Evolutionary conservation across 2,888 invertebrate genomes (phyloP), one percentile per base, ranked within the genome.

Genomic region (Hirtodrosophila confusa): DNA sequence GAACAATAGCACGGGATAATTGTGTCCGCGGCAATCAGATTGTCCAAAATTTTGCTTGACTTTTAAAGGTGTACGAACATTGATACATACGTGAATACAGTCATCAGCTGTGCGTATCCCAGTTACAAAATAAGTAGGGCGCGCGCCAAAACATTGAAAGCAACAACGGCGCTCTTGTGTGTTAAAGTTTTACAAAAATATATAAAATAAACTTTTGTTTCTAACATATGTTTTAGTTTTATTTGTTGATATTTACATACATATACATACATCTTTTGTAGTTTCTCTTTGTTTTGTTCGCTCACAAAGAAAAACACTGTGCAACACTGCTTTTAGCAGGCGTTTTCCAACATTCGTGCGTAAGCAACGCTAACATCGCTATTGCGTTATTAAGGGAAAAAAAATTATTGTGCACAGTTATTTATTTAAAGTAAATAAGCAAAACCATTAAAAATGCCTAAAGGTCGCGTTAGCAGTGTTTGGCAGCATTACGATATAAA

Each of bases 401-500:
- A 63, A 27, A 37, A 40, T 9, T 27, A 36, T 65, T 62, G 49
- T 31, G 37, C 45, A 23, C 29, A 63, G 48, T 45, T 51, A 60
- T 43, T 50, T 75, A n/a, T 33, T 17, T 12, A 48, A 17, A n/a
- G 0, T 12, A n/a, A 31, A 8, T 3, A 31, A 9, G 9, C 5
- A 27, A 27, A 31, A 8, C 17, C 1, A 17, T 43, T 9, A 4
- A 74, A 72, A 61, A 82, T 82, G 82, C 82, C 82, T 1, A 82
- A 82, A 58, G 87, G 80, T 56, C 82, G 82, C 8, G 80, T 82
- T 9, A 82, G 82, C 69, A 78, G 49, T 64, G 82, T 82, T 24
- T 82, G 82, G 82, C 85, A 87, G 56, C 87, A 82, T 69, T 82
- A 78, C 37, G 82, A 82, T 27, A 78, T 82, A 7, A 82, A 82